phyloP scores from a whole-genome alignment of 1,140 invertebrate genomes.

The Atta texana region DNA sequence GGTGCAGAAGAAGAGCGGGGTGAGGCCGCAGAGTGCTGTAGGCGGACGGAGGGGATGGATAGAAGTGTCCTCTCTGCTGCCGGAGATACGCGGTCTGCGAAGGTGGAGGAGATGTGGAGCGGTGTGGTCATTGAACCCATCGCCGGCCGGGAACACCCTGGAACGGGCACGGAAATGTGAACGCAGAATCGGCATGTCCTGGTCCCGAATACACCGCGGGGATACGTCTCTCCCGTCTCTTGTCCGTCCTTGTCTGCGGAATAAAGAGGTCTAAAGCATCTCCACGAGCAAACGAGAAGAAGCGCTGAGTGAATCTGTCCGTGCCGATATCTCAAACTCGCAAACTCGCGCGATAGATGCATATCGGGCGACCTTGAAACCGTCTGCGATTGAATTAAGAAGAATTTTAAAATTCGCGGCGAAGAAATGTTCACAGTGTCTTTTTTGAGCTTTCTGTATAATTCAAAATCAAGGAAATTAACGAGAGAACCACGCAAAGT shows the following conservation, averaged over 20 bases:
- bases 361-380: background rate
- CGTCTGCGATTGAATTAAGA: background rate
- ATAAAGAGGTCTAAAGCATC: background rate
- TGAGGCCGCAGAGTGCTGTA: background rate
- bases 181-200: conserved; percentile 67
- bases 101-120: conserved; percentile 47
- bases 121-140: conserved; percentile 77
- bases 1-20: background rate
- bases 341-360: background rate
- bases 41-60: conserved; percentile 27
- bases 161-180: conserved; percentile 60
- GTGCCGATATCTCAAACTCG: background rate
- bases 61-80: conserved; percentile 59
- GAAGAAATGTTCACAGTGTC: too few relatives aligned
- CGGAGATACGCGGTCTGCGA: conserved; percentile 62
- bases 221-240: background rate
- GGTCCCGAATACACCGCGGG: conserved; percentile 17
- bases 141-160: conserved; percentile 71
- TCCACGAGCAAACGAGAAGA: background rate
- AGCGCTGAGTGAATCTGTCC: conserved; percentile 3
- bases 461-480: background rate
- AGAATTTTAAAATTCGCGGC: background rate
- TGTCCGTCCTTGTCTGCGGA: background rate
- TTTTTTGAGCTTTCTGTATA: background rate
- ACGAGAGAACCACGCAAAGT: too few relatives aligned